A percentile compares a stretch with the other conserved stretches of the same genome.
Evolutionary conservation across 2,888 invertebrate genomes (phyloP).

Genomic region (Scaptomyza flava): DNA sequence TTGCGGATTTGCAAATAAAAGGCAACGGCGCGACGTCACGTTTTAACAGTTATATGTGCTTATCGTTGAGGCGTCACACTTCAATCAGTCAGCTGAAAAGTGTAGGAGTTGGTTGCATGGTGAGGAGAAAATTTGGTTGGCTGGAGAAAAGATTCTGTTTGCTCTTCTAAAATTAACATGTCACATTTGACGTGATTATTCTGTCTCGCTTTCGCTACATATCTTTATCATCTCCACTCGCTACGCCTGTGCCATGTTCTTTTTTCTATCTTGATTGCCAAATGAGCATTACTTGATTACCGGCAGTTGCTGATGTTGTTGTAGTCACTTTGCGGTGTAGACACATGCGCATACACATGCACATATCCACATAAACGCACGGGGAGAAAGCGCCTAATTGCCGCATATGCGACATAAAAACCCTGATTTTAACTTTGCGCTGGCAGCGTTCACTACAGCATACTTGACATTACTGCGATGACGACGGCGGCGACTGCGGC

Average conservation of each 20-base stretch:
- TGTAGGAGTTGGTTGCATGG: neutral
- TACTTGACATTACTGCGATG: constrained; percentile 73
- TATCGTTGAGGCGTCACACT: constrained; percentile 72
- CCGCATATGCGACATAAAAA: constrained; percentile 66
- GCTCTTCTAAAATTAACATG: constrained; percentile 76
- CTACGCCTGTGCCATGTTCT: constrained; percentile 15
- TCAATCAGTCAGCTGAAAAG: constrained; percentile 63
- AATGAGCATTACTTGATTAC: constrained; percentile 82
- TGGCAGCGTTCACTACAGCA: constrained; percentile 46
- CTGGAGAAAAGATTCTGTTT: constrained; percentile 33
- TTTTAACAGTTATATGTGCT: constrained; percentile 69
- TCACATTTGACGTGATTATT: constrained; percentile 67
- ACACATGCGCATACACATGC: constrained; percentile 12
- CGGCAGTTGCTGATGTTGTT: constrained; percentile 68
- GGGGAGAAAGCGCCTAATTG: constrained; percentile 59
- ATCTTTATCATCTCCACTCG: constrained; percentile 54
- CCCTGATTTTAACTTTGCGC: constrained; percentile 51
- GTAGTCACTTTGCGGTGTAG: constrained; percentile 48
- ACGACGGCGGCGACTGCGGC: constrained; percentile 42
- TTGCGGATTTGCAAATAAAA: constrained; percentile 55
- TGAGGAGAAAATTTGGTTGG: neutral
- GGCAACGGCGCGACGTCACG: constrained; percentile 46
- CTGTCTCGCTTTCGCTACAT: constrained; percentile 12
- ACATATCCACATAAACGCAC: constrained; percentile 4
- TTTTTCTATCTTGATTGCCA: constrained; percentile 56